These are phyloP conservation scores for Hypomecis punctinalis DNA, from an alignment of 2,888 invertebrate species.

Conservation along the genomic window DNA sequence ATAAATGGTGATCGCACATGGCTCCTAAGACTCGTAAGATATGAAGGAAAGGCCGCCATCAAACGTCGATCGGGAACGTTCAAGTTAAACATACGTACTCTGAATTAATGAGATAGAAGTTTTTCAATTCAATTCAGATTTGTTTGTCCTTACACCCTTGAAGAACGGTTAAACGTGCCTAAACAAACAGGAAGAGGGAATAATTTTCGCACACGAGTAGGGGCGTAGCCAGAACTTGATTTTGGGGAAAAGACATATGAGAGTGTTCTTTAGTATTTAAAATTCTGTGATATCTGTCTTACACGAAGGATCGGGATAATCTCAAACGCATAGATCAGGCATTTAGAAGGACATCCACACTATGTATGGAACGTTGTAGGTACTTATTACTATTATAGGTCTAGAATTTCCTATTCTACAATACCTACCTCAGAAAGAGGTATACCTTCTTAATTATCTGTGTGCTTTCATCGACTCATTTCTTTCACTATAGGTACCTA, in stretches of 20 bases:
- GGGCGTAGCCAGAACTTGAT: conserved; percentile 23
- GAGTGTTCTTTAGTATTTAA: neutral
- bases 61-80: conserved; percentile 18
- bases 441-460: too few relatives aligned
- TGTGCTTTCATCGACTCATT: too few relatives aligned
- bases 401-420: too few relatives aligned
- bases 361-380: too few relatives aligned
- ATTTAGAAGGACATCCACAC: too few relatives aligned
- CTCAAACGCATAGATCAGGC: too few relatives aligned
- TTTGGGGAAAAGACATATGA: conserved; percentile 6
- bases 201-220: conserved; percentile 47
- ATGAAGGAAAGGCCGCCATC: conserved; percentile 5
- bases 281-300: neutral
- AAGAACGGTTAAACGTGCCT: conserved; percentile 51
- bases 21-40: conserved; percentile 1
- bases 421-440: too few relatives aligned
- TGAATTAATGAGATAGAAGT: conserved; percentile 41
- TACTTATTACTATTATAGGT: too few relatives aligned
- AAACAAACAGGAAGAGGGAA: conserved; percentile 54
- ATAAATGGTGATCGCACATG: neutral
- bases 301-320: too few relatives aligned
- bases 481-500: too few relatives aligned
- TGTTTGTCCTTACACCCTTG: conserved; percentile 47
- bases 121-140: conserved; percentile 46
- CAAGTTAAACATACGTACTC: conserved; percentile 30